Conservation (phyloP, 2,888 invertebrate genomes). For the Protophormia terraenovae region DNA sequence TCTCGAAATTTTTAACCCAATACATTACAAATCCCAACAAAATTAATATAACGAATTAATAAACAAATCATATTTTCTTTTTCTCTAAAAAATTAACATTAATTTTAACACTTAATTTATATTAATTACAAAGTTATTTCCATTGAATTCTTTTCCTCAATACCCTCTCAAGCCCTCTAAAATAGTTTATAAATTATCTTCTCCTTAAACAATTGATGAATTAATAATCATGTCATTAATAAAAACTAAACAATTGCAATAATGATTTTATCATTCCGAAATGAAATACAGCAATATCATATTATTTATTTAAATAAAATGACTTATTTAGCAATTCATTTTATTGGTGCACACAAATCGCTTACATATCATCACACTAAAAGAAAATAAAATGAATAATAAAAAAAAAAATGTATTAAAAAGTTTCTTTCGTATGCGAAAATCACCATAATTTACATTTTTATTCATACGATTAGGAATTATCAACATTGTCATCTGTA, state of each 20-base stretch:
- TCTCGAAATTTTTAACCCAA: too few relatives aligned
- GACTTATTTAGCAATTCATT: slow-evolving; percentile 46
- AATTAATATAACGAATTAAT: too few relatives aligned
- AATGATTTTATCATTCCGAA: slow-evolving; percentile 32
- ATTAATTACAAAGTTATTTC: too few relatives aligned
- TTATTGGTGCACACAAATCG: slow-evolving; percentile 17
- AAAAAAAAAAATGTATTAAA: too few relatives aligned
- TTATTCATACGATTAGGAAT: slow-evolving; percentile 78
- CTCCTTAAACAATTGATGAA: neutral
- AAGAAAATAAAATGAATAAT: too few relatives aligned
- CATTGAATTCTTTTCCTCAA: neutral
- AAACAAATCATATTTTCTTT: too few relatives aligned
- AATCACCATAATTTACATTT: slow-evolving; percentile 77
- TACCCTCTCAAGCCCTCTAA: neutral
- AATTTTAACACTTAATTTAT: too few relatives aligned
- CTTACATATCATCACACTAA: neutral
- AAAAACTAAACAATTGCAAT: neutral
- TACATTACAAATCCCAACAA: too few relatives aligned
- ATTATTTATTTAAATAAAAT: slow-evolving; percentile 35
- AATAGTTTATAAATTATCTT: neutral
- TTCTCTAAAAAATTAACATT: too few relatives aligned
- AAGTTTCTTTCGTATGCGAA: slow-evolving; percentile 58
- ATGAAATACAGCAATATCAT: slow-evolving; percentile 27
- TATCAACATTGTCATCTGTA: slow-evolving; percentile 77
- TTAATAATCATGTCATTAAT: neutral